Base-by-base conservation (phyloP, 2,113 vertebrate species). In the Prolemur simus region DNA sequence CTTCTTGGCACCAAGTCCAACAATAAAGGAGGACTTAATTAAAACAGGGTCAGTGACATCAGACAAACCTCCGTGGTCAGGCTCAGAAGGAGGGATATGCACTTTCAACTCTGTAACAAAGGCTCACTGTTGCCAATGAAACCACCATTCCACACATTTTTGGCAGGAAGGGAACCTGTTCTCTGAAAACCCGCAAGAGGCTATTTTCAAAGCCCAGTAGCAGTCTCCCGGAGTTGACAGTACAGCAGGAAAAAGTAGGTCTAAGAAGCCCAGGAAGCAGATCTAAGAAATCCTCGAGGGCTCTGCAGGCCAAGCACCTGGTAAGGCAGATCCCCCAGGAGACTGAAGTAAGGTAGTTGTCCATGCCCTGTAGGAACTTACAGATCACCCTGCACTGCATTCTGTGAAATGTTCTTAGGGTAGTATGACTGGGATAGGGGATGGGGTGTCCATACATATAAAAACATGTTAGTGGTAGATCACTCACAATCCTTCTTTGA, bases 11-110 rank as follows among this genome's bases (percentile, higher is more conserved):
- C 58, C 80, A 58, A 96, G 45, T 91, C 87, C 78, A 80, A 97
- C 92, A 93, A 21, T 85, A 87, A 97, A 95, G 56, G 87, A 95
- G 15, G 68, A 91, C 83, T 97, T 87, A 92, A 97, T 98, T 98
- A 98, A 98, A 97, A 91, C 93, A 89, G 94, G 47, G 87, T 93
- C 96, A 95, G 89, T 86, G 96, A 95, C 73, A 25, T 27, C 37
- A 95, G 97, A 95, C 80, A 89, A 88, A 76, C n/a, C 20, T 45
- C 54, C 17, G 34, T 17, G 73, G 91, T 56, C 3, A 4, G 69
- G 54, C 94, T 86, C 87, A 39, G 87, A 84, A 92, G 80, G 96
- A 95, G 93, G 83, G 34, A 68, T 3, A 8, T 25, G 45, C 66
- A 93, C 87, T 86, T 92, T 96, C 93, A 96, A 80, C 87, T 89